Evolutionary conservation across 2,113 vertebrate species (phyloP).

Genomic region (Corapipo altera): DNA sequence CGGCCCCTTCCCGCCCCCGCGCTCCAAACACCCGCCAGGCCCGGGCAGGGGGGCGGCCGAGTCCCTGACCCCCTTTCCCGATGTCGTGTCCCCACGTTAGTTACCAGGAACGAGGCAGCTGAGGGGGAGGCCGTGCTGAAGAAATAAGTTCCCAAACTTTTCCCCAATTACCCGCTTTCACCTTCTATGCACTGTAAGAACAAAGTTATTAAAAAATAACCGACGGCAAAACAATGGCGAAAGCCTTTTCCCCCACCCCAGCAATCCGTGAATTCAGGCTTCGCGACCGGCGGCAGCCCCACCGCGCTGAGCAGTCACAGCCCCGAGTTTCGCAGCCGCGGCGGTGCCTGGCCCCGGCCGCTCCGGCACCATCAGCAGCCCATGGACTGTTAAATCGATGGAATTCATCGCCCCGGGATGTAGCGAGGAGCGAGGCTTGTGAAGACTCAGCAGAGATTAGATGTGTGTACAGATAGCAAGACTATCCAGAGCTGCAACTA

Average conservation of each 20-base stretch:
- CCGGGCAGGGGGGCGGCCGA: neutral
- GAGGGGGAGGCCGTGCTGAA: too few species aligned
- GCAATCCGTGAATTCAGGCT: neutral
- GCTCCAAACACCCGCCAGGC: neutral
- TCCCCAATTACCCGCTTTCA: neutral
- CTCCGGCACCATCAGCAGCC: neutral
- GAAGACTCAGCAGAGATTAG: neutral
- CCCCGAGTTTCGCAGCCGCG: neutral
- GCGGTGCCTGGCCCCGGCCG: neutral
- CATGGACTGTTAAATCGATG: neutral
- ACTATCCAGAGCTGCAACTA: neutral
- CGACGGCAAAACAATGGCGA: too few species aligned
- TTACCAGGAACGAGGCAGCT: neutral
- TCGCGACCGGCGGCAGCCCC: neutral
- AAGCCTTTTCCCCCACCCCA: neutral
- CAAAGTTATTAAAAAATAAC: neutral
- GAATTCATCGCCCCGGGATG: neutral
- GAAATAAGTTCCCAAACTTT: neutral
- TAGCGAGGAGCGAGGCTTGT: neutral
- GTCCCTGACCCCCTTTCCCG: fast-evolving
- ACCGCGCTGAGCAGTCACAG: fast-evolving
- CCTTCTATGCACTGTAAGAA: neutral
- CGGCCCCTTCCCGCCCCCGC: neutral
- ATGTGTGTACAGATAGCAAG: neutral
- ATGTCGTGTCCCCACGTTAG: fast-evolving